Evolutionary conservation across 1,140 invertebrate genomes (phyloP).

Genomic region (Periplaneta americana): DNA sequence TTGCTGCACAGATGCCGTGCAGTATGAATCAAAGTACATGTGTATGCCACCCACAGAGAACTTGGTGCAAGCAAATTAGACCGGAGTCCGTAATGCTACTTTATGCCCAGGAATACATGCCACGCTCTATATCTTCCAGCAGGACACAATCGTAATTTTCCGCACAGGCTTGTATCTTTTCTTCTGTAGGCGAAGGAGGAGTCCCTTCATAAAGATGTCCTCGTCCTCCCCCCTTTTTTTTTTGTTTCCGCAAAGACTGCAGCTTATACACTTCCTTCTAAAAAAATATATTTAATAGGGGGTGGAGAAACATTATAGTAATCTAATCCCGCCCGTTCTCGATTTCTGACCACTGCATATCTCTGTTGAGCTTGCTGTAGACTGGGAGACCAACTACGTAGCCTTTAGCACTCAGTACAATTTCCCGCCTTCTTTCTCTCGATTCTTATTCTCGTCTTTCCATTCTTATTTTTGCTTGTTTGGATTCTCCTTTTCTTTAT

Average conservation of each 20-base stretch:
- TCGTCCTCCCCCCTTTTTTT: background rate
- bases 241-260: background rate
- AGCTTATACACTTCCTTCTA: background rate
- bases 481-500: no score
- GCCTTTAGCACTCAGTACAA: background rate
- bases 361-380: no score
- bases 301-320: no score
- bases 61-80: background rate
- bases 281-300: no score
- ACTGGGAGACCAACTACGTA: no score
- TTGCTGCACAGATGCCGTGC: no score
- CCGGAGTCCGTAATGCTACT: background rate
- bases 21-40: background rate
- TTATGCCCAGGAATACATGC: background rate
- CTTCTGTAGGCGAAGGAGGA: background rate
- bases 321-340: no score
- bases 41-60: background rate
- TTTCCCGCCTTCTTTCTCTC: background rate
- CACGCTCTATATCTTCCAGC: background rate
- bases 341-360: no score
- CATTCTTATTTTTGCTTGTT: no score
- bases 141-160: background rate
- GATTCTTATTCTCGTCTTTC: background rate
- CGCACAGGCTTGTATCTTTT: background rate
- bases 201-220: background rate